These are phyloP conservation scores for Huso huso DNA, from an alignment of 2,797 vertebrate species.

Conservation along the genomic window DNA sequence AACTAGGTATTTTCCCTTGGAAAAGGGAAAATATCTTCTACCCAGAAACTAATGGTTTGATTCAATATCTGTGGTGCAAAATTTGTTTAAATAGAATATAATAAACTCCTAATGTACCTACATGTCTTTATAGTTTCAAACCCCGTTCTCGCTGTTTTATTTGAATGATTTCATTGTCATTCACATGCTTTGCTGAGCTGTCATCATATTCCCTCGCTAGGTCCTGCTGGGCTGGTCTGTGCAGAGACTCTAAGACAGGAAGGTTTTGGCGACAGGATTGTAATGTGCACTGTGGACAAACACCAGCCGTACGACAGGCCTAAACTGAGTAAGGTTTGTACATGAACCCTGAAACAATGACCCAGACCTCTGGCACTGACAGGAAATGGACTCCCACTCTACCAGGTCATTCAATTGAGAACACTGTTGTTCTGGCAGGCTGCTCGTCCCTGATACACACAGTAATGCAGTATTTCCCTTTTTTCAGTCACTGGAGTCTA, in stretches of 20 bases:
- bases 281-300: slow-evolving; percentile 89
- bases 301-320: slow-evolving; percentile 92
- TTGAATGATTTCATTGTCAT: not conserved
- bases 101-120: no score
- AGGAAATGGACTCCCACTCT: not conserved
- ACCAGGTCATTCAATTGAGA: no score
- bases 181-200: not conserved
- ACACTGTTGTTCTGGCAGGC: no score
- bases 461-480: slow-evolving; percentile 19
- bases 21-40: no score
- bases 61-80: no score
- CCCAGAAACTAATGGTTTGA: no score
- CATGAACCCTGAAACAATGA: slow-evolving; percentile 40
- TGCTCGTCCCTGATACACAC: not conserved
- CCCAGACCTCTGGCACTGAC: not conserved
- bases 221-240: slow-evolving; percentile 85
- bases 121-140: no score
- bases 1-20: no score
- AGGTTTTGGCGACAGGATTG: slow-evolving; percentile 89
- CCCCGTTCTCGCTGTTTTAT: not conserved
- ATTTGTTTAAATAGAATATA: no score
- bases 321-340: slow-evolving; percentile 98
- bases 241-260: slow-evolving; percentile 93
- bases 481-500: slow-evolving; percentile 83
- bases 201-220: slow-evolving; percentile 36